Conservation (phyloP, 2,113 vertebrate species). For the Saiga tatarica region DNA sequence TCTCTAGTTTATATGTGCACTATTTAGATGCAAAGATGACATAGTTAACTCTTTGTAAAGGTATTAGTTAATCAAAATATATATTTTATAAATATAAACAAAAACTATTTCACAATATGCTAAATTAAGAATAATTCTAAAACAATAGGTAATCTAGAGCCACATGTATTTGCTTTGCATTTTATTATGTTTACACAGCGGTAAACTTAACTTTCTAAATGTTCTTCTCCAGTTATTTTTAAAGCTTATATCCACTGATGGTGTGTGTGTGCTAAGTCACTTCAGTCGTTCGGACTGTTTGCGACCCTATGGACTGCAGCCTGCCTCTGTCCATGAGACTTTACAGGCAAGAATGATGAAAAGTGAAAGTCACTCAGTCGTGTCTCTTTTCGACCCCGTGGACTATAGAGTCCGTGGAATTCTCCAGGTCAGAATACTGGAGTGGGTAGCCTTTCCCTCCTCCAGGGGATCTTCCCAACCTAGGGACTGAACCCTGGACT, state of each 20-base stretch:
- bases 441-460: not conserved
- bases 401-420: not conserved
- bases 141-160: constrained; percentile 5
- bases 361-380: not conserved
- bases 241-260: constrained; percentile 7
- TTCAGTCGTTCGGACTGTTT: not conserved
- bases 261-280: not conserved
- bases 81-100: not conserved
- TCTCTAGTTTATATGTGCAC: not conserved
- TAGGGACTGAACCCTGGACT: not conserved
- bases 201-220: constrained; percentile 39
- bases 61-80: not conserved
- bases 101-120: not conserved
- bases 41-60: not conserved
- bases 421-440: not conserved
- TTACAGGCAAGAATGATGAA: not conserved
- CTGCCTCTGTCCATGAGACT: not conserved
- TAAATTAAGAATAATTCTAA: not conserved
- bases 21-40: constrained; percentile 34
- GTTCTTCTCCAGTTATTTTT: constrained; percentile 10
- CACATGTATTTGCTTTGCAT: not conserved
- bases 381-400: not conserved
- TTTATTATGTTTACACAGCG: constrained; percentile 38
- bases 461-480: not conserved
- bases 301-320: not conserved